These are phyloP conservation scores for Sitta carolinensis DNA, from an alignment of 2,797 vertebrate genomes.

Conservation along the genomic window DNA sequence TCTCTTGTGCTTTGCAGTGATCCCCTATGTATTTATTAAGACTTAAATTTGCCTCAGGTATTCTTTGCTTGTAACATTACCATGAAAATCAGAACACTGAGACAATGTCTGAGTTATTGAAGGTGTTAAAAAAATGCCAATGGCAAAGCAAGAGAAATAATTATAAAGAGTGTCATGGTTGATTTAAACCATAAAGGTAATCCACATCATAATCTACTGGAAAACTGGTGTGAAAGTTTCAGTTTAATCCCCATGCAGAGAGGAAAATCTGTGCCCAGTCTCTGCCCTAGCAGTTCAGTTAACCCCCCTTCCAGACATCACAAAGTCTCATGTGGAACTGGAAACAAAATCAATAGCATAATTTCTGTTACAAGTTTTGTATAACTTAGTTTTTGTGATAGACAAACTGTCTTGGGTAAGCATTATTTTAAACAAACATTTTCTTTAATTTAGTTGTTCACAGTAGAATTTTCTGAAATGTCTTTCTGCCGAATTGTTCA, in stretches of 20 bases:
- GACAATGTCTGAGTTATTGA: not conserved
- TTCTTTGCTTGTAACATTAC: not conserved
- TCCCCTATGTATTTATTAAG: not conserved
- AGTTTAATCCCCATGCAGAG: not conserved
- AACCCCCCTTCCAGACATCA: not conserved
- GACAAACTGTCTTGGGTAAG: not conserved
- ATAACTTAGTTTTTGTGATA: not conserved
- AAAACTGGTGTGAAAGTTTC: slow-evolving; percentile 1
- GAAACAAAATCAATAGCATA: not conserved
- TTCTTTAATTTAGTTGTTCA: not conserved
- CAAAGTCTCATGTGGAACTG: not conserved
- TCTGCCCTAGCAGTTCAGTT: not conserved
- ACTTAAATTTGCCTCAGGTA: not conserved
- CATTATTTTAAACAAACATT: not conserved
- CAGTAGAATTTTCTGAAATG: not conserved
- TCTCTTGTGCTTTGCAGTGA: not conserved
- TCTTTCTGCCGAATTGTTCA: not conserved
- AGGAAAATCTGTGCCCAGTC: not conserved
- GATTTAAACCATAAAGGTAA: slow-evolving; percentile 9
- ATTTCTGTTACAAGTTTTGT: not conserved
- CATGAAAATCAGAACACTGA: not conserved
- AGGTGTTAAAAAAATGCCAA: not conserved
- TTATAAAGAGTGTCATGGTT: not conserved
- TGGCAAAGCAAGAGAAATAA: slow-evolving; percentile 2
- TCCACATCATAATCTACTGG: not conserved